A percentile compares a stretch with the other conserved stretches of the same genome.
Conservation (phyloP, 2,888 invertebrate species). For the Doris montereyensis region DNA sequence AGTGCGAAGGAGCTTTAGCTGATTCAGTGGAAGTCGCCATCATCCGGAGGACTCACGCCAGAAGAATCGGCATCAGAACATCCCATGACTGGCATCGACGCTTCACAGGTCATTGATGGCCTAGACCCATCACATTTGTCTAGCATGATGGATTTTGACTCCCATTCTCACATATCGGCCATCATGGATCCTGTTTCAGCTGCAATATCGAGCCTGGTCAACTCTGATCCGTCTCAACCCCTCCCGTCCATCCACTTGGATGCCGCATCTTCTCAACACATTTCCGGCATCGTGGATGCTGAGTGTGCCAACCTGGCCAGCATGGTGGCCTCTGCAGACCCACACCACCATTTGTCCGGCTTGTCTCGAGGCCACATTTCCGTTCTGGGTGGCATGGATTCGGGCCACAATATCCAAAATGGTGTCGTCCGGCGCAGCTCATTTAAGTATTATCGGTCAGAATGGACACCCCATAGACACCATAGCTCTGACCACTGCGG, state of each 20-base stretch:
- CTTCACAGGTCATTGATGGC: constrained; percentile 26
- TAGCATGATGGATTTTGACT: constrained; percentile 24
- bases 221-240: constrained; percentile 15
- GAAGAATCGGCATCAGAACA: constrained; percentile 12
- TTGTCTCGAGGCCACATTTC: constrained; percentile 15
- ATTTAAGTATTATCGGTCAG: constrained; percentile 6
- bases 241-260: constrained; percentile 34
- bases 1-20: neutral
- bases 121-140: constrained; percentile 28
- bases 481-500: constrained; percentile 17
- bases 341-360: constrained; percentile 9
- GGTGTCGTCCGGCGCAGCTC: constrained; percentile 27
- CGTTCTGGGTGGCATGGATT: constrained; percentile 23
- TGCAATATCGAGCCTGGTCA: constrained; percentile 5
- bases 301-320: constrained; percentile 27
- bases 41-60: too few species aligned
- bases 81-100: constrained; percentile 2
- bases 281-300: constrained; percentile 30
- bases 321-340: constrained; percentile 10
- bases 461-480: neutral
- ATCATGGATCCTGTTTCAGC: constrained; percentile 27
- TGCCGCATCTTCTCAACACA: constrained; percentile 13
- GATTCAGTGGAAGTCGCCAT: neutral
- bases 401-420: constrained; percentile 36
- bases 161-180: constrained; percentile 7